Evolutionary conservation across 1,140 invertebrate genomes (phyloP).

Genomic region (Idris sp.): DNA sequence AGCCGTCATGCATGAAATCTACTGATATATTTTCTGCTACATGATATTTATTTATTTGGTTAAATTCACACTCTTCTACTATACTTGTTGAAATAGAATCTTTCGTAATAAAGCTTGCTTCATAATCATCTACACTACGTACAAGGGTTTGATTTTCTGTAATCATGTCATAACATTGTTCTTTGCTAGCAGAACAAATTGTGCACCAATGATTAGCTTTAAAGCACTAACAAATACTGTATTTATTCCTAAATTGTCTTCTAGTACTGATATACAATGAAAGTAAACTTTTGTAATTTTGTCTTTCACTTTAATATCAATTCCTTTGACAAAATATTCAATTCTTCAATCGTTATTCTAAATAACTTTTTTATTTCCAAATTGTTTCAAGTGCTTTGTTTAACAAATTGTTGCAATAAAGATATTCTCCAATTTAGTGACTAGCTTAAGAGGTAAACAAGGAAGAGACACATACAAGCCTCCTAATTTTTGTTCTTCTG

Average conservation of each 20-base stretch:
- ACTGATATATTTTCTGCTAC: no score
- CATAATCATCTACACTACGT: neutral
- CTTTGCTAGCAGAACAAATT: neutral
- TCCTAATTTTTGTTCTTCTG: no score
- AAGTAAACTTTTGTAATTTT: neutral
- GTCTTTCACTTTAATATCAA: neutral
- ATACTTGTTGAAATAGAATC: neutral
- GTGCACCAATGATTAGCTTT: conserved; percentile 1
- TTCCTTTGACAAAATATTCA: conserved; percentile 2
- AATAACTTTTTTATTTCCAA: conserved; percentile 2
- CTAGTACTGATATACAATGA: neutral
- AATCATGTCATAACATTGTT: neutral
- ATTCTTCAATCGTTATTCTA: neutral
- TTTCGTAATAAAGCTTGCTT: neutral
- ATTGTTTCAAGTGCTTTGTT: neutral
- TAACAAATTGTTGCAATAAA: conserved; percentile 5
- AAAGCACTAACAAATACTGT: neutral
- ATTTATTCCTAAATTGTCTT: conserved; percentile 6
- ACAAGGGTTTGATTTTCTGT: neutral
- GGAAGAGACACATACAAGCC: no score
- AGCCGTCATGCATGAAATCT: no score
- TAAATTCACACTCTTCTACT: neutral
- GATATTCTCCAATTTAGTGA: conserved; percentile 7
- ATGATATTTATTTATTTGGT: conserved; percentile 1
- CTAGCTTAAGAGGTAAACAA: no score